Conservation (phyloP, 2,888 invertebrate genomes). For the Taphrorychus bicolor region DNA sequence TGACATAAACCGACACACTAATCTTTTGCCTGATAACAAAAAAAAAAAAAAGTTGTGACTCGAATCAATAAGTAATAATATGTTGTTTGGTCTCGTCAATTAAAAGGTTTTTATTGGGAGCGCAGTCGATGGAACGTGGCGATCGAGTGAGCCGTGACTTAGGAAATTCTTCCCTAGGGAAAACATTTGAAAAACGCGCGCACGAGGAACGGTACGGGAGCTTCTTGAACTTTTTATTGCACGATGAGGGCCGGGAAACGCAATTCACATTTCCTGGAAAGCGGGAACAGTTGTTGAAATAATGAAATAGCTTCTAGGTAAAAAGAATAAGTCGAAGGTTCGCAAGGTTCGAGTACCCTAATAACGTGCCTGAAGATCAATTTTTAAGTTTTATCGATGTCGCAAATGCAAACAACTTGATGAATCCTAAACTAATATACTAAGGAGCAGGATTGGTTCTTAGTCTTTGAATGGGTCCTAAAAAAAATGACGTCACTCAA, state of each 20-base stretch:
- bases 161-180: constrained; percentile 35
- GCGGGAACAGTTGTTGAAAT: constrained; percentile 19
- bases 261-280: constrained; percentile 7
- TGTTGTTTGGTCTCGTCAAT: not conserved
- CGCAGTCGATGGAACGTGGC: constrained; percentile 31
- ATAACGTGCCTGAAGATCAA: not conserved
- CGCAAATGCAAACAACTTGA: no score
- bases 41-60: no score
- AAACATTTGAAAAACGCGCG: constrained; percentile 39
- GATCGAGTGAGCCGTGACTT: constrained; percentile 37
- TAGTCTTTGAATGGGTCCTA: no score
- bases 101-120: not conserved
- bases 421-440: no score
- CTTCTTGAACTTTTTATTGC: constrained; percentile 27
- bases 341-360: no score
- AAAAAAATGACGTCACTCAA: no score
- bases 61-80: not conserved
- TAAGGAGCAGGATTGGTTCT: no score
- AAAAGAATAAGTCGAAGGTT: not conserved
- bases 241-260: constrained; percentile 7
- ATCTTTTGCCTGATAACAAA: no score
- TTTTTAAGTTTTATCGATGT: not conserved
- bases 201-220: constrained; percentile 16
- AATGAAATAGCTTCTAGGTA: constrained; percentile 8
- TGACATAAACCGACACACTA: not conserved